Evolutionary conservation across 2,888 invertebrate genomes (phyloP), one percentile per base, ranked within the genome.

Genomic region (Drosophila mercatorum): DNA sequence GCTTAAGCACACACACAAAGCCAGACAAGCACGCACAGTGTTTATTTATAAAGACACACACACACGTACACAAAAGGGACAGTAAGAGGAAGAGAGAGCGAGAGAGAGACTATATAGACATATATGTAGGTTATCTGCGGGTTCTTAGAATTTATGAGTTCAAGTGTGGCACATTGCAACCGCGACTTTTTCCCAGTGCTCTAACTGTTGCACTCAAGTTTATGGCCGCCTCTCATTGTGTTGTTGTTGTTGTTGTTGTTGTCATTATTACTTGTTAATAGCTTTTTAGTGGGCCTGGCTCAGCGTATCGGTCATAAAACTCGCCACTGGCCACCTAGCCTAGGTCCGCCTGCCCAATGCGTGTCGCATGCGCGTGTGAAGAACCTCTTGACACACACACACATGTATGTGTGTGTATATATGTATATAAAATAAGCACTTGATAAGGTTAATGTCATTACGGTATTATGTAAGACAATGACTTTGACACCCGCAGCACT

Each of bases 131-230:
- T 89, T 84, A 84, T 84, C 83, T 85, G 73, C 75, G 81, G 88
- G 86, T 85, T 85, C 84, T 77, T 72, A 68, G 90, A 89, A 85
- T 89, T 85, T 88, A 85, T 85, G 86, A 80, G 90, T 89, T 85
- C 84, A 85, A 85, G 90, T 85, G 84, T 88, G 89, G 78, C 88
- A 74, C 82, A 78, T 70, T 66, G 82, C 85, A 67, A 65, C 82
- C 71, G 88, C 83, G 82, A 78, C 89, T 64, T 78, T 67, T 67
- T 81, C 65, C 75, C 75, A 75, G 36, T 74, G 58, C 65, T 51
- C 43, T 58, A 43, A 46, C 46, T 66, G 61, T 40, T 82, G 60
- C 67, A 68, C 67, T 68, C 67, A 68, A 68, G 58, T 68, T 68
- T 69, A 68, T 58, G 58, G 52, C 14, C 72, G 60, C 46, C 59